phyloP scores from a whole-genome alignment of 2,797 vertebrate species.

The Scolopax rusticola region DNA sequence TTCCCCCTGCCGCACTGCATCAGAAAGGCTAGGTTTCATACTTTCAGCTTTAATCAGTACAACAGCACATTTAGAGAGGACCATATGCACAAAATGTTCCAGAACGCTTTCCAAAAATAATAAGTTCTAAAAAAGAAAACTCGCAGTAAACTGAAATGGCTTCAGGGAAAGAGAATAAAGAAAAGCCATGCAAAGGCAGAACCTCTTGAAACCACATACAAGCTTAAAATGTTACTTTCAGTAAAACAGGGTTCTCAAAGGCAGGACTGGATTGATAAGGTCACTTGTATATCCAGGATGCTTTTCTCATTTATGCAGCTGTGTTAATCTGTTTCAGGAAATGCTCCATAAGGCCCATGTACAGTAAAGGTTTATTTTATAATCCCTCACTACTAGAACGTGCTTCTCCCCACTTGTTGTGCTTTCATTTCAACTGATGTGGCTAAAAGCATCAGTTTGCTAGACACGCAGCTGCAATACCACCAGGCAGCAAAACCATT shows the following conservation, averaged over 20 bases:
- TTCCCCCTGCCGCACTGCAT: neutral
- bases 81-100: conserved; percentile 75
- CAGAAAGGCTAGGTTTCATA: conserved; percentile 57
- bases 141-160: conserved; percentile 41
- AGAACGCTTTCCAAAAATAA: conserved; percentile 78
- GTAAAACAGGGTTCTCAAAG: neutral
- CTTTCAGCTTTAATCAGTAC: conserved; percentile 70
- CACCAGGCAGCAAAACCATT: neutral
- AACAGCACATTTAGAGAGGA: conserved; percentile 63
- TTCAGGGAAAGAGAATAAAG: conserved; percentile 32
- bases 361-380: neutral
- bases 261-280: neutral
- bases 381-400: neutral
- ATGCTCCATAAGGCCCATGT: neutral
- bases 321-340: neutral
- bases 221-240: neutral
- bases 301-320: neutral
- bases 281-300: neutral
- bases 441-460: neutral
- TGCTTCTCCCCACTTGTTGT: neutral
- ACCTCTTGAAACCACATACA: neutral
- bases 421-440: neutral
- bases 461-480: neutral
- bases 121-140: conserved; percentile 66
- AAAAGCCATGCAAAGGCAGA: neutral